Conservation (phyloP, 2,797 vertebrate species). For the Scarus forsteni region DNA sequence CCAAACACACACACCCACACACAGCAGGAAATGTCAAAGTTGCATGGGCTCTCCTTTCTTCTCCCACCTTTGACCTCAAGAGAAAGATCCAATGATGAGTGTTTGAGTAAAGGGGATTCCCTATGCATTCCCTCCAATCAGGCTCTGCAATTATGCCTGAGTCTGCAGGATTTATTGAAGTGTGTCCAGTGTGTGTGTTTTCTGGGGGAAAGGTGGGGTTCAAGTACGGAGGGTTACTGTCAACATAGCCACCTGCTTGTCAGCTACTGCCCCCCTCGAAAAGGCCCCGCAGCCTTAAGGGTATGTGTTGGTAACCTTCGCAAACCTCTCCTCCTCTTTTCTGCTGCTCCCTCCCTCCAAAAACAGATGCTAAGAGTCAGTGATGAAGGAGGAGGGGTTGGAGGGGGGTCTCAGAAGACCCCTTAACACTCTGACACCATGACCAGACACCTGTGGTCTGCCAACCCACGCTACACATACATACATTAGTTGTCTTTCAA, state of each 20-base stretch:
- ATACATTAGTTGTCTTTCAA: conserved; percentile 61
- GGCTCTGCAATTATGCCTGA: conserved; percentile 75
- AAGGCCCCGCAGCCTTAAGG: conserved; percentile 65
- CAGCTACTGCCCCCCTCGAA: conserved; percentile 58
- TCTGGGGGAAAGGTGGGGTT: conserved; percentile 42
- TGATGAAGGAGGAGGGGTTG: conserved; percentile 36
- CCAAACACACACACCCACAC: conserved; percentile 31
- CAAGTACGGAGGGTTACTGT: conserved; percentile 73
- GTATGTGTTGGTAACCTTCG: conserved; percentile 87
- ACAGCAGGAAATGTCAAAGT: conserved; percentile 76
- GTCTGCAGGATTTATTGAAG: conserved; percentile 58
- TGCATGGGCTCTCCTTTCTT: conserved; percentile 52
- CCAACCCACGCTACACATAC: conserved; percentile 62
- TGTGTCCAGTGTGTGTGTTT: conserved; percentile 39
- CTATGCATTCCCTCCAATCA: conserved; percentile 75
- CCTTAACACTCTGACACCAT: conserved; percentile 84
- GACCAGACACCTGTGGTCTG: conserved; percentile 81
- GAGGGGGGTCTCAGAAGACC: conserved; percentile 79
- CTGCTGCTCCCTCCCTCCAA: conserved; percentile 71
- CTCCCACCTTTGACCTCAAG: conserved; percentile 70
- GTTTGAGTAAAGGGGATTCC: conserved; percentile 74
- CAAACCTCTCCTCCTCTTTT: conserved; percentile 80
- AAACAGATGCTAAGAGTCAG: conserved; percentile 81
- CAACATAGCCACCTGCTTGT: conserved; percentile 85
- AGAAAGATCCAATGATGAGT: conserved; percentile 59